Evolutionary conservation across 1,140 invertebrate species (phyloP), one percentile per base, ranked within the genome.

Genomic region (Psix sp.): DNA sequence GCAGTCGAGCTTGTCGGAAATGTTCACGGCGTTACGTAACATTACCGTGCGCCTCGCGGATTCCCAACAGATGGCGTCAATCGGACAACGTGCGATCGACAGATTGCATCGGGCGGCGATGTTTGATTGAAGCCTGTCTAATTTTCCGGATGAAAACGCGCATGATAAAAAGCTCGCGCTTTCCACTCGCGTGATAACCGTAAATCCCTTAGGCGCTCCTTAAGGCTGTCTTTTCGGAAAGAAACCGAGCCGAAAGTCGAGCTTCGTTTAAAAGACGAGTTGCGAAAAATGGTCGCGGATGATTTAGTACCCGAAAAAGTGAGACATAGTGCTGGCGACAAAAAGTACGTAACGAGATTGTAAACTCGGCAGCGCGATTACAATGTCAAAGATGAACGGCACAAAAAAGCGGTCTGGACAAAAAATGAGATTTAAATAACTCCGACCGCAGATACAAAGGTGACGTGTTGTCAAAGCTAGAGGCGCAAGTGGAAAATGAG

Each of bases 401-500:
- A 26, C 15, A 11, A 7, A 6, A 18, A 18, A 17, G 17, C 15
- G 14, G 21, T 13, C 9, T 2, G 39, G 26, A 29, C 26, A 21
- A 40, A 60, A 60, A 48, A 49, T 36, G 29, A 26, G 26, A 60
- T 60, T 60, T 40, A 40, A 60, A 60, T 60, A 40, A 15, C 33
- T 2, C 31, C 15, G 17, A 39, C 45, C 31, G 35, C 5, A 18
- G 35, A 60, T 48, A 20, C 35, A 49, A 49, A 20, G 21, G 43
- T 31, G 31, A 48, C 49, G 7, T 29, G 2, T 29, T n/a, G 26
- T 31, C 18, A 21, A 49, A 31, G 43, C 40, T 43, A 49, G 49
- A 48, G 43, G 17, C 16, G 16, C n/a, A n/a, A n/a, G n/a, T n/a
- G n/a, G n/a, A n/a, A n/a, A n/a, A n/a, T n/a, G n/a, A n/a, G n/a